Evolutionary conservation across 2,888 invertebrate genomes (phyloP).

Genomic region (Sphaerophoria taeniata): DNA sequence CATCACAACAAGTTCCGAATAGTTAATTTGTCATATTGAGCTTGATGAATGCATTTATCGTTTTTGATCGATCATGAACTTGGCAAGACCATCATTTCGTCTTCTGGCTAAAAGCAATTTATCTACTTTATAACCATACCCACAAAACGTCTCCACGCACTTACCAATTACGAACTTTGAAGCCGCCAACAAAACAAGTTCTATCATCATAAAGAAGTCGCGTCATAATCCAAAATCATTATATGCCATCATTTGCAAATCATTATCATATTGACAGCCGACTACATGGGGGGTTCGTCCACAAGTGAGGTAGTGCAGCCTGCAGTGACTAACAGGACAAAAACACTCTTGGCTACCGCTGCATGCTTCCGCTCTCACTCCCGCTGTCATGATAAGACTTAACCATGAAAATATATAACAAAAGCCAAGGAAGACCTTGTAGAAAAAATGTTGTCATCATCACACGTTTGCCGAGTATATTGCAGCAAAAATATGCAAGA

Average conservation of each 20-base stretch:
- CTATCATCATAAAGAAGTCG: conserved; percentile 31
- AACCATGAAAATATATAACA: conserved; percentile 24
- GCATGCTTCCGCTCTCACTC: background rate
- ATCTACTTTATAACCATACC: background rate
- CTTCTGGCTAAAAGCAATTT: conserved; percentile 32
- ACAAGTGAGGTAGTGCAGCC: conserved; percentile 51
- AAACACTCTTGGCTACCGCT: conserved; percentile 47
- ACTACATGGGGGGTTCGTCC: conserved; percentile 64
- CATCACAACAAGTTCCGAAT: background rate
- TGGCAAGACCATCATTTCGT: conserved; percentile 27
- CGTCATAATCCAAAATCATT: conserved; percentile 69
- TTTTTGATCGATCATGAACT: conserved; percentile 31
- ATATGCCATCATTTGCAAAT: conserved; percentile 72
- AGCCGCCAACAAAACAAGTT: conserved; percentile 56
- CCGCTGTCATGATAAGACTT: conserved; percentile 48
- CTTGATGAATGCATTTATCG: conserved; percentile 26
- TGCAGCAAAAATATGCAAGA: conserved; percentile 10
- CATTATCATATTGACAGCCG: conserved; percentile 73
- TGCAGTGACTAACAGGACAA: conserved; percentile 73
- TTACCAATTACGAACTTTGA: conserved; percentile 9
- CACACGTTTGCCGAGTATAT: conserved; percentile 34
- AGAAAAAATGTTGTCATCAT: conserved; percentile 65
- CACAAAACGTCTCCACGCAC: conserved; percentile 1
- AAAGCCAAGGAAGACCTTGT: conserved; percentile 14
- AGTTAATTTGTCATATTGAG: conserved; percentile 5